Evolutionary conservation across 2,113 vertebrate species (phyloP).

Genomic region (Aspiorhynchus laticeps): DNA sequence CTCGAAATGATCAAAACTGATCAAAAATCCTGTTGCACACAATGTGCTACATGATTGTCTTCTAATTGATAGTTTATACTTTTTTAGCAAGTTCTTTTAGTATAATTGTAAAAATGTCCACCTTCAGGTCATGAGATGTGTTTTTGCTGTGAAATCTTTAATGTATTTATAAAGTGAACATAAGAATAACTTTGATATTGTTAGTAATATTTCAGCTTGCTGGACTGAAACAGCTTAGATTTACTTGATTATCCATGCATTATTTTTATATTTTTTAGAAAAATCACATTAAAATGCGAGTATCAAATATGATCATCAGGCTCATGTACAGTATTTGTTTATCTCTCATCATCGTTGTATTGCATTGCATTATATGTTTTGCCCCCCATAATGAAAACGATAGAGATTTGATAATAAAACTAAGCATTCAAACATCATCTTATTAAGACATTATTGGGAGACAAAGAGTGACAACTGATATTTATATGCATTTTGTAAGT

Average conservation of each 20-base stretch:
- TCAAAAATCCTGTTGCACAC: too few relatives aligned
- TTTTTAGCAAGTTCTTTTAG: not conserved
- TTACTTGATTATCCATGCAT: not conserved
- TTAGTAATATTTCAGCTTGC: not conserved
- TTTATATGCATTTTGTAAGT: not conserved
- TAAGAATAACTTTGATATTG: not conserved
- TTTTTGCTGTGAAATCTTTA: not conserved
- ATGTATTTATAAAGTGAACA: not conserved
- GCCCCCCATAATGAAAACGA: too few relatives aligned
- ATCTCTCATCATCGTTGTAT: too few relatives aligned
- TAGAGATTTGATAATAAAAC: too few relatives aligned
- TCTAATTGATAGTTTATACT: too few relatives aligned
- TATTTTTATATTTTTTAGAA: not conserved
- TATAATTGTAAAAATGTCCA: not conserved
- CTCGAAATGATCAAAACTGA: too few relatives aligned
- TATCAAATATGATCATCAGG: not conserved
- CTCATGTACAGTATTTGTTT: too few relatives aligned
- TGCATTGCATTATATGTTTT: not conserved
- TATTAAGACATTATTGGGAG: not conserved
- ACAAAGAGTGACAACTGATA: not conserved
- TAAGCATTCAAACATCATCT: not conserved
- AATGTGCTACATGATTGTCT: too few relatives aligned
- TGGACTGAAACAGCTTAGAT: not conserved
- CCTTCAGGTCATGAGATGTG: not conserved
- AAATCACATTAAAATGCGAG: not conserved